Conservation (phyloP, 2,797 vertebrate species). For the Lacerta viridis region DNA sequence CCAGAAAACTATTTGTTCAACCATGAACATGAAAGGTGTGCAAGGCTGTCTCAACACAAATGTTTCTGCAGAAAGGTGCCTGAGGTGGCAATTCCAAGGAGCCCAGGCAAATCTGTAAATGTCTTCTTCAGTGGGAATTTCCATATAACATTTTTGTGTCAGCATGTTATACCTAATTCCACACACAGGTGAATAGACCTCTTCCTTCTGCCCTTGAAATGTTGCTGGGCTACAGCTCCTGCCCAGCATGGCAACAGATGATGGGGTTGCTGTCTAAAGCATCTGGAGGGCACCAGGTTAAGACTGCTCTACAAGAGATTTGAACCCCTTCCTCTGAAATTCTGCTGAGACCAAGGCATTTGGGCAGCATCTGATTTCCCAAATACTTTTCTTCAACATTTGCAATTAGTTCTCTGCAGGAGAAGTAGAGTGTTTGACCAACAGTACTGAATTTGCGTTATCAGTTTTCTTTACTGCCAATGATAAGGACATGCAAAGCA, state of each 20-base stretch:
- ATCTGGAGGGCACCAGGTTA: neutral
- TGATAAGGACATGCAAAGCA: conserved; percentile 38
- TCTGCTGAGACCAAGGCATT: neutral
- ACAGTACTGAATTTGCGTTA: neutral
- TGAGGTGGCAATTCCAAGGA: neutral
- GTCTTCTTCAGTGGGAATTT: neutral
- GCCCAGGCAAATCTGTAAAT: neutral
- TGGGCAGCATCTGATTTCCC: neutral
- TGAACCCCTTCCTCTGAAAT: neutral
- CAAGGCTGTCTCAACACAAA: neutral
- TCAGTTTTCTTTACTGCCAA: conserved; percentile 30
- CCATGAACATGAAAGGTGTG: neutral
- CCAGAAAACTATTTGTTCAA: no score
- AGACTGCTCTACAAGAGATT: neutral
- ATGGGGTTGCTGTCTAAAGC: neutral
- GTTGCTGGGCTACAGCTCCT: no score
- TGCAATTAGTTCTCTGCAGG: neutral
- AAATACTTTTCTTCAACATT: neutral
- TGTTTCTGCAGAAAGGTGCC: neutral
- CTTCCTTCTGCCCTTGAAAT: no score
- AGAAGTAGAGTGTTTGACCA: conserved; percentile 33
- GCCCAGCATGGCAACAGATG: no score
- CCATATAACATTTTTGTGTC: neutral
- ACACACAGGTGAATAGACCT: neutral
- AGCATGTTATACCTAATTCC: neutral